phyloP scores from a whole-genome alignment of 2,797 vertebrate genomes.

The Rhabdophis nuchalis region DNA sequence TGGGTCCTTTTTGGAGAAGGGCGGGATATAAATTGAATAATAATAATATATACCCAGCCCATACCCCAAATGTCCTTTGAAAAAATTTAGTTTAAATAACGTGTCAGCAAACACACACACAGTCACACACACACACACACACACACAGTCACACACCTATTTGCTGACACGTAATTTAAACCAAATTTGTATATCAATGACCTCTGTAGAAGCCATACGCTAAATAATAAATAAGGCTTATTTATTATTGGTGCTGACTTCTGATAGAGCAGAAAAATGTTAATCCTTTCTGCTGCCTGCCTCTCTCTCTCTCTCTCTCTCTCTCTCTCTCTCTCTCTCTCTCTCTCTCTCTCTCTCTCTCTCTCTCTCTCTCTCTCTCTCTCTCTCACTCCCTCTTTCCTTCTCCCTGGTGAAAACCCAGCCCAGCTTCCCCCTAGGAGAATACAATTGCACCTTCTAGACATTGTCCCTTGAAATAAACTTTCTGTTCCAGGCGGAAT shows the following conservation, averaged over 20 bases:
- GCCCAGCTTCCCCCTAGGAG: neutral
- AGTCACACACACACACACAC: no score
- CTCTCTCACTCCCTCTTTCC: neutral
- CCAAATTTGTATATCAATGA: neutral
- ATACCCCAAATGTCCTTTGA: no score
- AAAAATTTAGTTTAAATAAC: no score
- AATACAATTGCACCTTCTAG: constrained; percentile 84
- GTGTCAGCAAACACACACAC: no score
- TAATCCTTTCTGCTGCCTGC: neutral
- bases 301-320: no score
- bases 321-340: no score
- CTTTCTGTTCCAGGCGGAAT: constrained; percentile 98
- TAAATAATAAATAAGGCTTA: neutral
- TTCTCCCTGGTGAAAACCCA: neutral
- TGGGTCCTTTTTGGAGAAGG: no score
- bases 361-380: neutral
- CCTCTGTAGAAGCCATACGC: neutral
- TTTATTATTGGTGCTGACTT: neutral
- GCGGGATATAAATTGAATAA: no score
- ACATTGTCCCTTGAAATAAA: constrained; percentile 99
- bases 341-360: neutral
- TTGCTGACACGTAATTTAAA: neutral
- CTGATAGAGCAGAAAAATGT: neutral
- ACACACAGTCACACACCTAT: no score
- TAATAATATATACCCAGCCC: no score